Base-by-base conservation (phyloP, 2,888 invertebrate species). In the Cyrtodaria siliqua region DNA sequence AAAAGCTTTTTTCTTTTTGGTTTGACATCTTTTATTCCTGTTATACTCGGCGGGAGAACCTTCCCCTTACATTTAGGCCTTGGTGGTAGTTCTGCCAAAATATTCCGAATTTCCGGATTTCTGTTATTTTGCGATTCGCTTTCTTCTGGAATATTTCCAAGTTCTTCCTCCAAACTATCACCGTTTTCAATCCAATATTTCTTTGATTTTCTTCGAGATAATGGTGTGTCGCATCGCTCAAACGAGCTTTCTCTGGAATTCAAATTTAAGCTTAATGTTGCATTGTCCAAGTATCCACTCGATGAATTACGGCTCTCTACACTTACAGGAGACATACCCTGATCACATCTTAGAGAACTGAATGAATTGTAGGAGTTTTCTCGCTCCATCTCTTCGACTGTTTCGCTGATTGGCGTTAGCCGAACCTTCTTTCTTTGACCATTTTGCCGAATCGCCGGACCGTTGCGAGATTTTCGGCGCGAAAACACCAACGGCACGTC, bases 11-110 rank as follows among this genome's bases (percentile, higher is more conserved):
- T 44, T 44, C 44, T 6, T 44, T 44, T 44, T 16, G 20, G 20
- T 16, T 40, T 60, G 42, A 26, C 64, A 6, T 23, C 56, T 40
- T 38, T 56, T 26, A 29, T 12, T n/a, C 55, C 52, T 16, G 78
- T 78, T 16, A 79, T 38, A 44, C 62, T 70, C 6, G 80, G 80
- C 24, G 80, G 80, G 24, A 80, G 57, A 16, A 80, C 70, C 24
- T 80, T 74, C 3, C 66, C 33, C 38, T 64, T 66, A 38, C 70
- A 73, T 53, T 70, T 76, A 20, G 80, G 80, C 24, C 80, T 56
- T 12, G 80, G 80, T 2, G 80, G 80, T 16, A 80, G 50, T 20
- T 53, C 64, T 1, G 63, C 18, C 16, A 80, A 20, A 16, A 44
- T 20, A 44, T 44, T 20, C 4, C 44, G 44, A 44, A 20, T 44